A percentile compares a stretch with the other conserved stretches of the same genome.
These are phyloP conservation scores for Sycon ciliatum DNA, from an alignment of 37 sponge, comb jelly and placozoan species.

Conservation along the genomic window DNA sequence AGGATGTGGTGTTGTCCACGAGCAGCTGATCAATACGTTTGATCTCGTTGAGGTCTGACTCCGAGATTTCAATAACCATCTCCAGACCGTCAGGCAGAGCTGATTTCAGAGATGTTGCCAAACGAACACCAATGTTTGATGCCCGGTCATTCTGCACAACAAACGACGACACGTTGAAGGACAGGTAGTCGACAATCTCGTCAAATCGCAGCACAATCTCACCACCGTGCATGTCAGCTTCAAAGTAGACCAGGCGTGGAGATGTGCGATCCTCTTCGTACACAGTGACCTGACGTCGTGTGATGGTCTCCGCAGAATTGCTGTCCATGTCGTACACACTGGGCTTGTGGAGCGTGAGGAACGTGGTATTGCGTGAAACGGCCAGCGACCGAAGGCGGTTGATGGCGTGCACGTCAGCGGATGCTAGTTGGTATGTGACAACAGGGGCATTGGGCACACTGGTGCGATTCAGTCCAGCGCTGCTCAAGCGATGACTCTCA, in stretches of 20 bases:
- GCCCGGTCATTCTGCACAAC: constrained; percentile 35
- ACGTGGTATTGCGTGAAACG: constrained; percentile 35
- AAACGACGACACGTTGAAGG: constrained; percentile 54
- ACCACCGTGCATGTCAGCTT: constrained; percentile 67
- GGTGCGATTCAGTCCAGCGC: too few relatives aligned
- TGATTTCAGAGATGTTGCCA: neutral
- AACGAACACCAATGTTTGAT: neutral
- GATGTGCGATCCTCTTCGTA: constrained; percentile 49
- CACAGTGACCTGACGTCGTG: constrained; percentile 26
- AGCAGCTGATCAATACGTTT: constrained; percentile 52
- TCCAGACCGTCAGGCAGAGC: neutral
- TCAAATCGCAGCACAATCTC: constrained; percentile 43
- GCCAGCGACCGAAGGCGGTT: constrained; percentile 58
- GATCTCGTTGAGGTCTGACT: constrained; percentile 41
- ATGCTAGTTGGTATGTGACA: neutral
- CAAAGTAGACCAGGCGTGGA: constrained; percentile 37
- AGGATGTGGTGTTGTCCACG: constrained; percentile 28
- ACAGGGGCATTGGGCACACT: too few relatives aligned
- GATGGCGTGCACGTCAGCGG: constrained; percentile 64
- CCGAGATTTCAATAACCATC: neutral
- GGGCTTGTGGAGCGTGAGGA: neutral
- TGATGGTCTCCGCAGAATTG: constrained; percentile 38
- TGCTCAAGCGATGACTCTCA: too few relatives aligned
- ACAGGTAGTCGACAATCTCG: constrained; percentile 58
- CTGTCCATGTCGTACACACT: constrained; percentile 53